A percentile compares a stretch with the other conserved stretches of the same genome.
Conservation (phyloP, 2,888 invertebrate species). For the Drosophila nr. perissopoda region DNA sequence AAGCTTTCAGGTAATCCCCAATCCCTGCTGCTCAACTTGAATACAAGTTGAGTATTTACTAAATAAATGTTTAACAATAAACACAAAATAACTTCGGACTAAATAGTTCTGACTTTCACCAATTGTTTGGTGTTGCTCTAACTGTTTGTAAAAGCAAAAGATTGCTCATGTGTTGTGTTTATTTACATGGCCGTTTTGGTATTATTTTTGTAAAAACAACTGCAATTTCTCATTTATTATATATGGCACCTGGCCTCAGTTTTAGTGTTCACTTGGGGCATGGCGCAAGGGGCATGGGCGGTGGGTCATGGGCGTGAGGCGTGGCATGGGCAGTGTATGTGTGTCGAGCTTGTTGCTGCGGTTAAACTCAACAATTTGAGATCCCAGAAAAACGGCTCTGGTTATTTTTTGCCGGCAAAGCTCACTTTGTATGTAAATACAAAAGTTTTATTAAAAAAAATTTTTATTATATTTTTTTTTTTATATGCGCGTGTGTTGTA, state of each 20-base stretch:
- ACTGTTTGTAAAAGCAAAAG: background rate
- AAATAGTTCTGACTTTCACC: constrained; percentile 16
- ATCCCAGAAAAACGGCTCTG: constrained; percentile 16
- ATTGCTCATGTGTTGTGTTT: constrained; percentile 32
- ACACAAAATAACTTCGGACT: constrained; percentile 4
- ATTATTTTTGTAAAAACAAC: constrained; percentile 30
- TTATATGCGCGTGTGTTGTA: constrained; percentile 24
- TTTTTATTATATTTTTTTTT: constrained; percentile 28
- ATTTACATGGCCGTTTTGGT: constrained; percentile 51
- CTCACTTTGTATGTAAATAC: constrained; percentile 77
- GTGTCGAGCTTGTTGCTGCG: constrained; percentile 44
- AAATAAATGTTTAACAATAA: background rate
- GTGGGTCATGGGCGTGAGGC: constrained; percentile 1
- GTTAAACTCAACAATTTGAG: constrained; percentile 54
- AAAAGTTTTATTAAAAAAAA: constrained; percentile 73
- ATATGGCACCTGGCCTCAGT: constrained; percentile 71
- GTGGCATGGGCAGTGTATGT: background rate
- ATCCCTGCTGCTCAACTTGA: background rate
- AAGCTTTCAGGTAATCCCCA: background rate
- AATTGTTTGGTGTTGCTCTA: background rate
- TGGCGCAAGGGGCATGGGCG: constrained; percentile 11
- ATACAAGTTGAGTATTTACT: background rate
- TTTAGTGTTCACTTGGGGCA: constrained; percentile 61
- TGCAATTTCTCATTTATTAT: constrained; percentile 76
- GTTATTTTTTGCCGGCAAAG: constrained; percentile 33